These are phyloP conservation scores for Coluber constrictor DNA, from an alignment of 2,797 vertebrate species.

Conservation along the genomic window DNA sequence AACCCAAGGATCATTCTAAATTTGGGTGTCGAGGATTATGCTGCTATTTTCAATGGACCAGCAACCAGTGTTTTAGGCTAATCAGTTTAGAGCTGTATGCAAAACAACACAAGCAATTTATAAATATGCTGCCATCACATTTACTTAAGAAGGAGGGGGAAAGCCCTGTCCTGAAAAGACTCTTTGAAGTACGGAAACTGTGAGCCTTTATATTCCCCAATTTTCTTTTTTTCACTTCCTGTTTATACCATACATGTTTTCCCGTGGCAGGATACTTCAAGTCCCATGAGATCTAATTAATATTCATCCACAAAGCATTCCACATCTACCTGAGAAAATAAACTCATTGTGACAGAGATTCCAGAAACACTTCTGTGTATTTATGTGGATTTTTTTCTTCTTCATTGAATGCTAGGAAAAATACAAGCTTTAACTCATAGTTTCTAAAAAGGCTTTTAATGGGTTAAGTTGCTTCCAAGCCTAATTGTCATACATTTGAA, in stretches of 20 bases:
- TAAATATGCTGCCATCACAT: conserved; percentile 17
- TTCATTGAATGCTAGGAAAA: conserved; percentile 48
- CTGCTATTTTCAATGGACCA: not conserved
- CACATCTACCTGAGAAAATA: conserved; percentile 52
- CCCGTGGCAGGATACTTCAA: conserved; percentile 38
- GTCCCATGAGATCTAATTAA: conserved; percentile 54
- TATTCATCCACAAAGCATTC: conserved; percentile 49
- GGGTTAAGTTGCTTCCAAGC: conserved; percentile 43
- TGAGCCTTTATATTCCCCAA: conserved; percentile 37
- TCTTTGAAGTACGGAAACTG: conserved; percentile 49
- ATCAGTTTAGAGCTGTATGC: not conserved
- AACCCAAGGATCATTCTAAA: conserved; percentile 18
- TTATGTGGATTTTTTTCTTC: conserved; percentile 39
- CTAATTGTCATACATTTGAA: conserved; percentile 18
- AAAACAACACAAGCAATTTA: not conserved
- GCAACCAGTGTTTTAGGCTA: not conserved
- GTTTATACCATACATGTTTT: conserved; percentile 36
- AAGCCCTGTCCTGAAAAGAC: conserved; percentile 17
- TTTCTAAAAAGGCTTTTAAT: conserved; percentile 47
- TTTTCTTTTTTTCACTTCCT: conserved; percentile 21
- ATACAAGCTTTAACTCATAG: conserved; percentile 43
- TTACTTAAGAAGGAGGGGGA: conserved; percentile 25
- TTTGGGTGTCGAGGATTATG: not conserved
- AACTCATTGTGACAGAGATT: conserved; percentile 45
- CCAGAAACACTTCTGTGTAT: conserved; percentile 47